These are phyloP conservation scores for Phalacrocorax carbo DNA, from an alignment of 2,113 vertebrate species.

Conservation along the genomic window DNA sequence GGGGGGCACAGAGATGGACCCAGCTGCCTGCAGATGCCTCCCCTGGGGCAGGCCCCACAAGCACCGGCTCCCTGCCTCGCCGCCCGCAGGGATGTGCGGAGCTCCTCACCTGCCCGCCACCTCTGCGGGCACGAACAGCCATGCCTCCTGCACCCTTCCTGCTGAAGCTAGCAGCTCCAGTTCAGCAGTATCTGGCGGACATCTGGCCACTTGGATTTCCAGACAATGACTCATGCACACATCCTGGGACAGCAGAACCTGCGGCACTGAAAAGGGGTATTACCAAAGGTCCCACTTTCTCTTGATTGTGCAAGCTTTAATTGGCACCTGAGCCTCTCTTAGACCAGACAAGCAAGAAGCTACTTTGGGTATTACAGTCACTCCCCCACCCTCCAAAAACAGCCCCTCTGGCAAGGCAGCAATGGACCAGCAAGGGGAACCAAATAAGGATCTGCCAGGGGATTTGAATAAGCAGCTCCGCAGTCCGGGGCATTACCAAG, in stretches of 20 bases:
- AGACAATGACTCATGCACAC: slow-evolving; percentile 46
- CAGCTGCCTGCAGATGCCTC: slow-evolving; percentile 13
- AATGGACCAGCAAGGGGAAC: not conserved
- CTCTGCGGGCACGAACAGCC: not conserved
- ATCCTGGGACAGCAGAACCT: slow-evolving; percentile 32
- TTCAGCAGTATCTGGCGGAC: not conserved
- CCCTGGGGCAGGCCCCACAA: not conserved
- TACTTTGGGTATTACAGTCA: not conserved
- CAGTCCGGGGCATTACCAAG: not conserved
- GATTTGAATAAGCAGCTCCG: not conserved
- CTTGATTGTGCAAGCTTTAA: not conserved
- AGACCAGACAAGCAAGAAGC: not conserved
- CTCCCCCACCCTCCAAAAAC: not conserved
- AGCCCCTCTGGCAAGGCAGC: not conserved
- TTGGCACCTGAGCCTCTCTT: not conserved
- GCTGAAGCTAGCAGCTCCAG: not conserved
- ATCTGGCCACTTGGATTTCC: slow-evolving; percentile 58
- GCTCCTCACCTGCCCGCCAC: not conserved
- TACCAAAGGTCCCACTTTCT: not conserved
- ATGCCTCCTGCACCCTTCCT: not conserved
- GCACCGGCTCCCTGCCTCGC: not conserved
- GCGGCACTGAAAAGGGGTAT: not conserved
- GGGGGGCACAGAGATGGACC: not conserved
- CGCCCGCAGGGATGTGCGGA: not conserved
- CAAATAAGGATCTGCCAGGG: not conserved